Conservation (phyloP, 23 tunicate species). For the Oikopleura dioica region DNA sequence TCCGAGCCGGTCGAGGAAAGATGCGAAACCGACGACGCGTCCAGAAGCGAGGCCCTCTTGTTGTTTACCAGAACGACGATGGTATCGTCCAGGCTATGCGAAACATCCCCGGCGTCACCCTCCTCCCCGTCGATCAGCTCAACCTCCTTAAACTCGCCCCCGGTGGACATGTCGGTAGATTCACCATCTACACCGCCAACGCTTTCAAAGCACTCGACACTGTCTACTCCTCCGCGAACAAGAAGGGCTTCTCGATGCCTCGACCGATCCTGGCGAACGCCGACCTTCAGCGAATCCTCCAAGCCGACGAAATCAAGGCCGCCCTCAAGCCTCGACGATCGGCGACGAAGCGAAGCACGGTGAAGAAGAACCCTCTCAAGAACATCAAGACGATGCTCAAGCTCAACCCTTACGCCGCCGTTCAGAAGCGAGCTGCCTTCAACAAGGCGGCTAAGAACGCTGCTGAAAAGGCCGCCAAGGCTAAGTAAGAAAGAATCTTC, state of each 20-base stretch:
- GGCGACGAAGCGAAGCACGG: neutral
- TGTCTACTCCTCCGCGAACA: neutral
- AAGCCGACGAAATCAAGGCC: too few species aligned
- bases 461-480: neutral
- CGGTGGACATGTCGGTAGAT: constrained; percentile 96
- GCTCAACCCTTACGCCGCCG: constrained; percentile 80
- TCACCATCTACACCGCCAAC: constrained; percentile 78
- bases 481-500: too few species aligned
- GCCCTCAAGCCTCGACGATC: neutral
- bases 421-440: constrained; percentile 28
- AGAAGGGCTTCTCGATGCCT: neutral
- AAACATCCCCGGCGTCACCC: constrained; percentile 83
- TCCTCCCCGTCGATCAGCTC: constrained; percentile 45
- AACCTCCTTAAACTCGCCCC: constrained; percentile 74
- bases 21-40: constrained; percentile 79
- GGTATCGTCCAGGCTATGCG: constrained; percentile 76
- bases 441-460: neutral
- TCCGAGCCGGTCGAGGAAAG: constrained; percentile 90
- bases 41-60: constrained; percentile 70
- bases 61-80: constrained; percentile 75
- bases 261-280: constrained; percentile 13
- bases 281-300: constrained; percentile 49
- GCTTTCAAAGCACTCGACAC: constrained; percentile 25
- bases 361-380: constrained; percentile 79
- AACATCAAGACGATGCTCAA: constrained; percentile 70